Percentiles rank a stretch among this genome's conserved stretches.
Evolutionary conservation across 1,140 invertebrate species (phyloP).

Genomic region (Drusus annulatus): DNA sequence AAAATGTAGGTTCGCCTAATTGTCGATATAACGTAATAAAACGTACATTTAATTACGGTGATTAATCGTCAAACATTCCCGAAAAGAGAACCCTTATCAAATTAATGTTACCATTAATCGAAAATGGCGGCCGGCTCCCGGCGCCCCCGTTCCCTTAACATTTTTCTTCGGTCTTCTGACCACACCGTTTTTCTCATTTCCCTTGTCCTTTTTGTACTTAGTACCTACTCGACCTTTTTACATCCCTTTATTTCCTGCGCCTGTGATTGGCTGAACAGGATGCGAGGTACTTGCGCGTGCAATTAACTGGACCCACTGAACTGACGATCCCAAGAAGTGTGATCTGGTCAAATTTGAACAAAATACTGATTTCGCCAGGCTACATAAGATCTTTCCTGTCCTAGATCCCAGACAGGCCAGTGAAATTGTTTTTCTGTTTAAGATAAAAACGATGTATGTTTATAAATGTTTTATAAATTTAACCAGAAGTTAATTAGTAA

Average conservation of each 20-base stretch:
- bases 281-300: conserved; percentile 19
- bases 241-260: conserved; percentile 18
- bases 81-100: conserved; percentile 37
- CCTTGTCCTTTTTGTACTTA: conserved; percentile 31
- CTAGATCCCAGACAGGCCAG: too few relatives aligned
- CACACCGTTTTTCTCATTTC: conserved; percentile 39
- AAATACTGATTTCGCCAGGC: too few relatives aligned
- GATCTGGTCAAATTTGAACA: too few relatives aligned
- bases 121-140: conserved; percentile 32
- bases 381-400: too few relatives aligned
- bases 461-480: too few relatives aligned
- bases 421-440: too few relatives aligned
- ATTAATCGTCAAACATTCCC: conserved; percentile 36
- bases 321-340: too few relatives aligned
- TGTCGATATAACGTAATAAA: conserved; percentile 34
- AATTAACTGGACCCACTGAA: conserved; percentile 15
- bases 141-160: background rate
- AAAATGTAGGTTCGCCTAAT: conserved; percentile 4
- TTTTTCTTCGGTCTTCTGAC: conserved; percentile 30
- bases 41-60: conserved; percentile 22
- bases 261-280: conserved; percentile 22
- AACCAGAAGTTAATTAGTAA: too few relatives aligned
- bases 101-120: conserved; percentile 43
- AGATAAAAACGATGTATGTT: too few relatives aligned
- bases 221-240: conserved; percentile 31